Evolutionary conservation across 2,888 invertebrate species (phyloP).

Genomic region (Agrotis ipsilon): DNA sequence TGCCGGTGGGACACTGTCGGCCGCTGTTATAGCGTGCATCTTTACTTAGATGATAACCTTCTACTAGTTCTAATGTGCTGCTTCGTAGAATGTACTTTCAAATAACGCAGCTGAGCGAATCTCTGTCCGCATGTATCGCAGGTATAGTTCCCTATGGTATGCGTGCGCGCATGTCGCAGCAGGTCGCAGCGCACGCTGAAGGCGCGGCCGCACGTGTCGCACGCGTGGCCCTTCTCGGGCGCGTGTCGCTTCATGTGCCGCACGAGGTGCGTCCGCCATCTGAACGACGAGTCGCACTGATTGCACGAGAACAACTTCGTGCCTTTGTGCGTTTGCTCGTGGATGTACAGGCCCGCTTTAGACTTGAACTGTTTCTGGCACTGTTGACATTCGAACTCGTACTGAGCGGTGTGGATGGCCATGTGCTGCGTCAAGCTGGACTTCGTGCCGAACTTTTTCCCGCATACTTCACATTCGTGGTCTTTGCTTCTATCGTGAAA

Average conservation of each 20-base stretch:
- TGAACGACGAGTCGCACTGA: slow-evolving; percentile 82
- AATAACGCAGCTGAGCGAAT: slow-evolving; percentile 89
- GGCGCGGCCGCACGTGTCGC: slow-evolving; percentile 85
- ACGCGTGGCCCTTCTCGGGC: slow-evolving; percentile 80
- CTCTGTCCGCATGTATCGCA: slow-evolving; percentile 85
- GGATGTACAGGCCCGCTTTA: slow-evolving; percentile 87
- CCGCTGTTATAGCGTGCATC: no score
- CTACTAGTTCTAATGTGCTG: slow-evolving; percentile 69
- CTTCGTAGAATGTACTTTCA: slow-evolving; percentile 85
- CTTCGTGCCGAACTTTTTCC: slow-evolving; percentile 85
- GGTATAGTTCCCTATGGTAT: slow-evolving; percentile 79
- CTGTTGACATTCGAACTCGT: slow-evolving; percentile 82
- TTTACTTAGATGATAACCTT: slow-evolving; percentile 16
- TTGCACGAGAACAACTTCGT: slow-evolving; percentile 67
- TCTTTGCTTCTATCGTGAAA: slow-evolving; percentile 84
- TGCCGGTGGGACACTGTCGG: no score
- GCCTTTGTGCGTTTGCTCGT: slow-evolving; percentile 82
- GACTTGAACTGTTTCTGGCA: slow-evolving; percentile 89
- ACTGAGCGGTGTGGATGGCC: slow-evolving; percentile 83
- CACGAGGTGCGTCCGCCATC: slow-evolving; percentile 85
- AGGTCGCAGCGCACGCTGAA: slow-evolving; percentile 88
- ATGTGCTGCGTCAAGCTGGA: slow-evolving; percentile 85
- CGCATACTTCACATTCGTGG: slow-evolving; percentile 88
- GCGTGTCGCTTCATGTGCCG: slow-evolving; percentile 86
- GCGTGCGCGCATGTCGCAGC: slow-evolving; percentile 87